phyloP scores from a whole-genome alignment of 1,140 invertebrate genomes.

The Nephila pilipes region DNA sequence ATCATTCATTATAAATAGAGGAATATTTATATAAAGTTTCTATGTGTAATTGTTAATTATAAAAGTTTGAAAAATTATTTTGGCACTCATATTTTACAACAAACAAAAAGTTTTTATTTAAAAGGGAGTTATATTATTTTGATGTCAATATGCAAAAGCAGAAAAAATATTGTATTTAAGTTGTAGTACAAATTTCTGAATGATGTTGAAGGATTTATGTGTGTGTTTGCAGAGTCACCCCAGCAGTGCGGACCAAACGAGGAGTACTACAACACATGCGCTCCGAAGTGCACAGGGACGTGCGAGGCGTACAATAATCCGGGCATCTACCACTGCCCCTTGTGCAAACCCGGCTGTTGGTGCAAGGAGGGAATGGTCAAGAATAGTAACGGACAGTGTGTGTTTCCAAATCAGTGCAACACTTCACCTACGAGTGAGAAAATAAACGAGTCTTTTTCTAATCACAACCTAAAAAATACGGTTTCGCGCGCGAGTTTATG shows the following conservation, averaged over 20 bases:
- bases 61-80: too few species aligned
- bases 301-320: not conserved
- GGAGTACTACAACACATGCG: not conserved
- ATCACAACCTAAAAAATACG: too few species aligned
- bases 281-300: not conserved
- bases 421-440: not conserved
- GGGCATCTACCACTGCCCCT: not conserved
- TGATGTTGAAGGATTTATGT: too few species aligned
- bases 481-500: too few species aligned
- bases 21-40: too few species aligned
- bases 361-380: constrained; percentile 29
- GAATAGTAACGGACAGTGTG: not conserved
- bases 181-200: too few species aligned
- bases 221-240: not conserved
- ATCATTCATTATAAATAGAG: too few species aligned
- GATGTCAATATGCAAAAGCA: not conserved
- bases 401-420: not conserved
- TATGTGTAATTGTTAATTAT: too few species aligned
- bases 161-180: too few species aligned
- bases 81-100: too few species aligned
- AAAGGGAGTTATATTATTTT: not conserved
- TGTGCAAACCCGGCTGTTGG: constrained; percentile 18
- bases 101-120: not conserved
- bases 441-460: not conserved
- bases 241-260: not conserved